A percentile compares a stretch with the other conserved stretches of the same genome.
Evolutionary conservation across 2,797 vertebrate genomes (phyloP).

Genomic region (Alcedo quadribrachys): DNA sequence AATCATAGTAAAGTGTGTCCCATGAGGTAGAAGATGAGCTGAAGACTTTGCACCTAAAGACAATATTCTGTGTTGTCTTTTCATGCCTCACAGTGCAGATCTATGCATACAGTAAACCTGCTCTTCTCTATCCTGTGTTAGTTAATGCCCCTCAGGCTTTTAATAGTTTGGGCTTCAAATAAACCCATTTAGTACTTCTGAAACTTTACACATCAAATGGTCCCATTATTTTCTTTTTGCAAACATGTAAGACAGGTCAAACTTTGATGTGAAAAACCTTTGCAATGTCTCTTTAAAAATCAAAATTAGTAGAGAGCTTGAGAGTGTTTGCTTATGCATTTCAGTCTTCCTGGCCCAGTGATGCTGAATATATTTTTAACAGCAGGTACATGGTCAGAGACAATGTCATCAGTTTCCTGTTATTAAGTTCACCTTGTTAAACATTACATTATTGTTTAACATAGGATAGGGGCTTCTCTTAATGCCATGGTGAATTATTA

Average conservation of each 20-base stretch:
- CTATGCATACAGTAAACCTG: background rate
- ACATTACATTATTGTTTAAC: background rate
- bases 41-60: background rate
- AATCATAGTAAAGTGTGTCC: background rate
- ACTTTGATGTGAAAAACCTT: background rate
- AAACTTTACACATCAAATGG: background rate
- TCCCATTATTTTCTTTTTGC: background rate
- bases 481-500: background rate
- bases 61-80: background rate
- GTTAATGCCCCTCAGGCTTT: background rate
- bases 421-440: background rate
- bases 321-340: background rate
- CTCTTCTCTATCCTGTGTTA: background rate
- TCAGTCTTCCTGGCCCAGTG: background rate
- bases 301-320: background rate
- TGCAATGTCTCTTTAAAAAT: conserved; percentile 1
- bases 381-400: background rate
- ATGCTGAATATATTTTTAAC: background rate
- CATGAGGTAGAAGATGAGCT: background rate
- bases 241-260: background rate
- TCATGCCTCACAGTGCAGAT: background rate
- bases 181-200: background rate
- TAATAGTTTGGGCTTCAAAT: background rate
- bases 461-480: background rate
- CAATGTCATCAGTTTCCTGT: background rate